Evolutionary conservation across 2,888 invertebrate species (phyloP), one percentile per base, ranked within the genome.

Genomic region (Mythimna impura): DNA sequence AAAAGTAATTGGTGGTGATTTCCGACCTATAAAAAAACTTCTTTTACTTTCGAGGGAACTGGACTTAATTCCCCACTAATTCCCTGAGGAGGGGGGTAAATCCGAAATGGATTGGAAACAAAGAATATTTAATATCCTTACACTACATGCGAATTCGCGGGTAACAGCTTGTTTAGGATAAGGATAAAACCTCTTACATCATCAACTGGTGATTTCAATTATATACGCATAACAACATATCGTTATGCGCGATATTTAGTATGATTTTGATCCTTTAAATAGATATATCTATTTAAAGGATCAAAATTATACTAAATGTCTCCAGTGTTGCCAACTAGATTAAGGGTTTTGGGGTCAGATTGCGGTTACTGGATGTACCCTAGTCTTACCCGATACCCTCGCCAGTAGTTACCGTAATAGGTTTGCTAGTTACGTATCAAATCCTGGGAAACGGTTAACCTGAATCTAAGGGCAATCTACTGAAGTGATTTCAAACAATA

Each of bases 401-500:
- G 66, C 71, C n/a, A 65, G 52, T 81, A 62, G 71, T 66, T 67
- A 62, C 70, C 61, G 34, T 81, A 81, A 83, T 79, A 73, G 67
- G 14, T 64, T 57, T 10, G 34, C 43, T 58, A 63, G 83, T 68
- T 55, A 74, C 52, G 78, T 70, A 63, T 61, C 67, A 54, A 74
- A 75, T 79, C 70, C 71, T 71, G 17, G 75, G 84, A 71, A 75
- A 78, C 69, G 67, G 73, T 76, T 76, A 68, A 79, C 78, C 69
- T 79, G 68, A 81, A 67, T 81, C 71, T 70, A 72, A 73, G 65
- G 71, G 71, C 63, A 73, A 83, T 78, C 63, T 71, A 72, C 66
- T 68, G 47, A 71, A 75, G 78, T 76, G 70, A 75, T 74, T 82
- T 75, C 66, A 78, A 78, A 72, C 78, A 74, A 71, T 78, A 74